Conservation (phyloP, 2,797 vertebrate genomes). For the Carduelis carduelis region DNA sequence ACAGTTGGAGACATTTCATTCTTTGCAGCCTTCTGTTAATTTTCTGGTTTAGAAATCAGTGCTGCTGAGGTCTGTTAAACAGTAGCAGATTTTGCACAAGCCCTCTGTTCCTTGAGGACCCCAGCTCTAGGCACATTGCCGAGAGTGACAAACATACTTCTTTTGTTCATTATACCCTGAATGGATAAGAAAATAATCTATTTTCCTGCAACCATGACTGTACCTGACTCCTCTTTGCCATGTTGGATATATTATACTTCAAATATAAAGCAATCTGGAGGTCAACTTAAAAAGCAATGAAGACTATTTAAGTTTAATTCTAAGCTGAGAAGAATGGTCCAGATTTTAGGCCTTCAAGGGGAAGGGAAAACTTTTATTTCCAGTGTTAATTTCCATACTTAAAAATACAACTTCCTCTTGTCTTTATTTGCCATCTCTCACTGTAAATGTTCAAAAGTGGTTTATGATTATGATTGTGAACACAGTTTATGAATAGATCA, state of each 20-base stretch:
- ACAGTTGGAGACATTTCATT: not conserved
- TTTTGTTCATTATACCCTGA: not conserved
- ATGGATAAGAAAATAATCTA: not conserved
- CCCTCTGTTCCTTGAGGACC: not conserved
- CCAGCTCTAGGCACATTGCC: not conserved
- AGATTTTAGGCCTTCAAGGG: not conserved
- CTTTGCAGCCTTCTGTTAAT: not conserved
- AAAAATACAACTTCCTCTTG: not conserved
- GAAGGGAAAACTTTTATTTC: not conserved
- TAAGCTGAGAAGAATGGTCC: not conserved
- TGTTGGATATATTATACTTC: not conserved
- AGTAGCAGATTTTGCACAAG: not conserved
- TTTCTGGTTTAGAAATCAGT: not conserved
- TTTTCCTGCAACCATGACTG: not conserved
- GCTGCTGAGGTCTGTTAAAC: not conserved
- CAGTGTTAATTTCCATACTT: not conserved
- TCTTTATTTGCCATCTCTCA: not conserved
- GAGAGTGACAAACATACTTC: fast-evolving
- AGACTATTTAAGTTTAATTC: not conserved
- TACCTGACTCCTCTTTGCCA: not conserved
- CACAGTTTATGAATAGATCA: not conserved
- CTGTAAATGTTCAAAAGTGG: not conserved
- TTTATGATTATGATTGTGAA: not conserved
- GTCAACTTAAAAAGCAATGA: not conserved
- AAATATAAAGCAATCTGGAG: not conserved